Evolutionary conservation across 2,888 invertebrate genomes (phyloP), one percentile per base, ranked within the genome.

Genomic region (Sylvicola fuscatus): DNA sequence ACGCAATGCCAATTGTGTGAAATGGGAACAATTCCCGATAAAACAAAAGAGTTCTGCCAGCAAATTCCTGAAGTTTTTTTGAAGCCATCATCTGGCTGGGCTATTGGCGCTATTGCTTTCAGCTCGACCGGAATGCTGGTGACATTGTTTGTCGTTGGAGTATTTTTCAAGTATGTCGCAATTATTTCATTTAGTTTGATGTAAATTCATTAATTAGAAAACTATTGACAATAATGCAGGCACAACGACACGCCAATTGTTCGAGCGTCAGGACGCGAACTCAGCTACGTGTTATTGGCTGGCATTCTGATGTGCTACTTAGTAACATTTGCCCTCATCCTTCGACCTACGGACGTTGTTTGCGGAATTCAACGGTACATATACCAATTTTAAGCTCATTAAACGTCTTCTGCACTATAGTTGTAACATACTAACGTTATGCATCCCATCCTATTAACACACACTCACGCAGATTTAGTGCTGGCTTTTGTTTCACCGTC

Each of bases 221-320:
- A 3, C 10, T 31, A n/a, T n/a, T n/a, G n/a, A n/a, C n/a, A n/a
- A n/a, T 33, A 14, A 12, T 40, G 2, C 46, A 59, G 73, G 13
- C 77, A 86, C 62, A 84, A 92, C 58, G 78, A 86, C 45, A 97
- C 97, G 0, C 93, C 97, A 0, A 86, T 97, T 34, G 97, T 98
- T n/a, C 74, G 93, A 44, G 92, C 95, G 27, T 87, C 90, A 12
- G 93, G 93, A 27, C 65, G 84, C 32, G 86, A 87, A 58, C 62
- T 87, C 38, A 83, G 82, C 41, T 93, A 90, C 58, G 83, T 95
- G 28, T 74, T 97, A 30, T 69, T 97, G 42, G 76, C 75, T 28
- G 90, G 90, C 3, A 82, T 87, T 46, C 68, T 87, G 44, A 76
- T 89, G 67, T 90, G 90, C 59, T 92, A 90, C 61, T 71, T 78